Evolutionary conservation across 2,797 vertebrate genomes (phyloP).

Genomic region (Cryptoblepharus egeriae): DNA sequence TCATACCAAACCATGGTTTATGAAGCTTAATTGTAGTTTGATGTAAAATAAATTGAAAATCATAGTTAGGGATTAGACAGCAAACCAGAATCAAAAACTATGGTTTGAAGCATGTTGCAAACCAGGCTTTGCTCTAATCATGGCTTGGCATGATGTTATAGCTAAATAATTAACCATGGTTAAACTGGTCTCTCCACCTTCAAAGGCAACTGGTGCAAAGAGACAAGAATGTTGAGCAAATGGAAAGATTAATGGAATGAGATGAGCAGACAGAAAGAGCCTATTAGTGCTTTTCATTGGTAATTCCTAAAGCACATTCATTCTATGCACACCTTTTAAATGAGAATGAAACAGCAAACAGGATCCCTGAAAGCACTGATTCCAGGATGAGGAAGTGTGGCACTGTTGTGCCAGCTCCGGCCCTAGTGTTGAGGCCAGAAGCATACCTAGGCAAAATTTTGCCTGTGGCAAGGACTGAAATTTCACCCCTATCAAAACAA

Average conservation of each 20-base stretch:
- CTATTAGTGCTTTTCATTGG: neutral
- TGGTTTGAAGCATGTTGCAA: neutral
- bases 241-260: neutral
- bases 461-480: too few species aligned
- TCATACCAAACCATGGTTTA: neutral
- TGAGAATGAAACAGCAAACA: too few species aligned
- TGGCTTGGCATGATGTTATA: neutral
- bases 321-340: neutral
- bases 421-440: too few species aligned
- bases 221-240: neutral
- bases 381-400: too few species aligned
- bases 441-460: too few species aligned
- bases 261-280: neutral
- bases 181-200: neutral
- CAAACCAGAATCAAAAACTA: neutral
- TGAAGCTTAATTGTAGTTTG: neutral
- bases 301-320: neutral
- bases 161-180: neutral
- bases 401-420: too few species aligned
- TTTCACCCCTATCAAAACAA: too few species aligned
- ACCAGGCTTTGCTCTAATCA: neutral
- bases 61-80: neutral
- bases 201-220: neutral
- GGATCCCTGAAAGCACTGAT: too few species aligned
- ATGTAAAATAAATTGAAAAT: neutral